These are phyloP conservation scores for Notarius lentiginosus DNA, from an alignment of 2,113 vertebrate genomes.

Conservation along the genomic window DNA sequence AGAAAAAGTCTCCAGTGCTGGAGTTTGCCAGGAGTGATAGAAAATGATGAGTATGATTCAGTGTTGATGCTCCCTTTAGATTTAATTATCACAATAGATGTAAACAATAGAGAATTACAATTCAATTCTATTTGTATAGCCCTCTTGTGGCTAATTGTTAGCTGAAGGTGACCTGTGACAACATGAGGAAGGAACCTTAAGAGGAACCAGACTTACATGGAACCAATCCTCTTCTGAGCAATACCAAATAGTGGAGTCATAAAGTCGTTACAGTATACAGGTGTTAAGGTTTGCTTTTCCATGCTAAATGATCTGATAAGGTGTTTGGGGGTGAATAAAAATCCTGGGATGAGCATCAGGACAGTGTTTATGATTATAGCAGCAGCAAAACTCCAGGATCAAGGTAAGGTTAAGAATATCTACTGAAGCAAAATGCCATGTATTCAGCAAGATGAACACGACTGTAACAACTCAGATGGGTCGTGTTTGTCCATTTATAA, in stretches of 20 bases:
- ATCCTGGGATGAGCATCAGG: background rate
- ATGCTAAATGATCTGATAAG: background rate
- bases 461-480: background rate
- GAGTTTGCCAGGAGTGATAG: background rate
- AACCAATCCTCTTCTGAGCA: background rate
- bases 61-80: background rate
- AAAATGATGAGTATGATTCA: background rate
- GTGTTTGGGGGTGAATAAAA: background rate
- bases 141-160: background rate
- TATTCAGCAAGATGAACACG: background rate
- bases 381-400: background rate
- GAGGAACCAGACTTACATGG: background rate
- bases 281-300: background rate
- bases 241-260: background rate
- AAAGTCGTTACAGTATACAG: background rate
- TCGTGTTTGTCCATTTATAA: background rate
- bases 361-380: background rate
- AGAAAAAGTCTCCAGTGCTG: background rate
- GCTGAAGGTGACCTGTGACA: background rate
- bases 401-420: background rate
- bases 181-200: background rate
- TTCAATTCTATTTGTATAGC: background rate
- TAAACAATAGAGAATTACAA: background rate
- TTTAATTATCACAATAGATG: background rate
- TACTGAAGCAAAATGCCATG: background rate